These are phyloP conservation scores for Drosophila neocordata DNA, from an alignment of 1,140 invertebrate species.

Conservation along the genomic window DNA sequence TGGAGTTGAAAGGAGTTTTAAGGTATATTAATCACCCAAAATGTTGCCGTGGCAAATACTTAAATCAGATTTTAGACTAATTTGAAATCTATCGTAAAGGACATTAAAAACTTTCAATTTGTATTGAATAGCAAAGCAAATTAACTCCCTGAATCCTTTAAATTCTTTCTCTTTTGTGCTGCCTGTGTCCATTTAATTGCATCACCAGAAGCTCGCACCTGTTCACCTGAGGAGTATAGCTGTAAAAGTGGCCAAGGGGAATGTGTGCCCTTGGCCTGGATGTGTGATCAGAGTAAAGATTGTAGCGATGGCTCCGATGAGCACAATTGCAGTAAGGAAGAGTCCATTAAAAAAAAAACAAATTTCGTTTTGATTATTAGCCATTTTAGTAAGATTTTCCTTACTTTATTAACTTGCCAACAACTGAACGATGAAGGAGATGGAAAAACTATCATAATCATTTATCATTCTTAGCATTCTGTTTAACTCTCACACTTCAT, in stretches of 20 bases:
- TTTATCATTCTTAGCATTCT: not conserved
- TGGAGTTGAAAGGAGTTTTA: not conserved
- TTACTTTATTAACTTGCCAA: slow-evolving; percentile 6
- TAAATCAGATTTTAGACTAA: no score
- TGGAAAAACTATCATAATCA: slow-evolving; percentile 1
- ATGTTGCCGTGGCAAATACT: no score
- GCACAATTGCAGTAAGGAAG: slow-evolving; percentile 92
- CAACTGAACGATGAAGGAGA: no score
- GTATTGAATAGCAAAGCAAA: slow-evolving; percentile 24
- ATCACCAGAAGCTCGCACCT: slow-evolving; percentile 88
- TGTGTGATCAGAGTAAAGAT: slow-evolving; percentile 94
- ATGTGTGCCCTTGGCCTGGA: slow-evolving; percentile 95
- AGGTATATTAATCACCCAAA: no score
- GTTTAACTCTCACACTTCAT: slow-evolving; percentile 22
- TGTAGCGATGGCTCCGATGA: slow-evolving; percentile 95
- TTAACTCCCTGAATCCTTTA: not conserved
- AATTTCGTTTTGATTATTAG: slow-evolving; percentile 4
- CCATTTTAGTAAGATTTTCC: not conserved
- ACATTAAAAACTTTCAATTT: not conserved
- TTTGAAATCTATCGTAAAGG: no score
- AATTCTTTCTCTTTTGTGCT: slow-evolving; percentile 18
- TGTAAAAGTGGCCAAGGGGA: slow-evolving; percentile 90
- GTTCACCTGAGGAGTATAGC: slow-evolving; percentile 93
- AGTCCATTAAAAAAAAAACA: not conserved
- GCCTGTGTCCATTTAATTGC: slow-evolving; percentile 15